phyloP scores from a whole-genome alignment of 37 sponge, comb jelly and placozoan genomes.

The Sycon ciliatum region DNA sequence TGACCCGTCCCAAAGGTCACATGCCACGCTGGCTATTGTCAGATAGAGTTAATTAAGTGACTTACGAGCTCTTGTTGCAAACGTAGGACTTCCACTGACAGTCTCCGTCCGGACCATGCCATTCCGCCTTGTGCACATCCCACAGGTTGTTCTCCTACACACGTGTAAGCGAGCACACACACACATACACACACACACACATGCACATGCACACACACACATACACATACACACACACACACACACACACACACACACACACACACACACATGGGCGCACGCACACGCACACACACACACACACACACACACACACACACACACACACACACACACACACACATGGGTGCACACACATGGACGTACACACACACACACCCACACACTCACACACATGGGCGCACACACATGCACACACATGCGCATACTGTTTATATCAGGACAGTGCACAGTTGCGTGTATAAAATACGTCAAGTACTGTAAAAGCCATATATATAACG shows the following conservation, averaged over 20 bases:
- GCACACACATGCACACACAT: too few relatives aligned
- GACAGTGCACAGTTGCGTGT: too few relatives aligned
- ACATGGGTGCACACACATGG: too few relatives aligned
- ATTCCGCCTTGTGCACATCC: background rate
- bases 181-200: background rate
- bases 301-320: slow-evolving; percentile 5
- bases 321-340: slow-evolving; percentile 5
- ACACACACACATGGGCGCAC: background rate
- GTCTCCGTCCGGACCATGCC: background rate
- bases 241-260: background rate
- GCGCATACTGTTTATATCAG: too few relatives aligned
- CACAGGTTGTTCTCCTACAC: background rate
- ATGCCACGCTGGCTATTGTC: too few relatives aligned
- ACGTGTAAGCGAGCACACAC: background rate
- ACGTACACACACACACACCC: too few relatives aligned
- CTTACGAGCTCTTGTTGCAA: background rate
- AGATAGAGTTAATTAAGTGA: background rate
- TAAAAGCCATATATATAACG: too few relatives aligned
- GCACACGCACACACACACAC: background rate
- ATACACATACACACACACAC: background rate
- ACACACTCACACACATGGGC: too few relatives aligned
- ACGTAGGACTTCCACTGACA: background rate
- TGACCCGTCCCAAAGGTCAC: too few relatives aligned
- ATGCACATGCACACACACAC: background rate
- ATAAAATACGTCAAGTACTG: too few relatives aligned